Conservation (phyloP, 2,113 vertebrate species). For the Malurus alboscapulatus region DNA sequence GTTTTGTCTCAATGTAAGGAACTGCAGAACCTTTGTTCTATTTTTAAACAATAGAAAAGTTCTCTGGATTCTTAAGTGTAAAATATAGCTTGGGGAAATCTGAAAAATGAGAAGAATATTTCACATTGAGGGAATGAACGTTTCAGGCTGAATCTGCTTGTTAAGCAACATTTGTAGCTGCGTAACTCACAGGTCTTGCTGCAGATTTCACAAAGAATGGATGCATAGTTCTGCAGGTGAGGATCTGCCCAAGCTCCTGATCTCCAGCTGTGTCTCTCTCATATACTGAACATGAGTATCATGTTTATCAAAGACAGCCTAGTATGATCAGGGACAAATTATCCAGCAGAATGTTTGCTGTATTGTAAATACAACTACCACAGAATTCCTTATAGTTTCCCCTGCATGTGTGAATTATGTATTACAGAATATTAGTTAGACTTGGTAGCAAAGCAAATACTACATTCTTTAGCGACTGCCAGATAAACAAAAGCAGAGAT, state of each 20-base stretch:
- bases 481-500: background rate
- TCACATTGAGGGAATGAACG: background rate
- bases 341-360: background rate
- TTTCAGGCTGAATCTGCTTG: background rate
- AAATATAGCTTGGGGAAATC: background rate
- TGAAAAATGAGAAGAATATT: background rate
- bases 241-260: background rate
- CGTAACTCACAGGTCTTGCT: background rate
- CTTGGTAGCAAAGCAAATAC: background rate
- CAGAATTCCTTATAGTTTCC: background rate
- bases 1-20: background rate
- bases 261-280: background rate
- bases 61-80: background rate
- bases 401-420: background rate
- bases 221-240: background rate
- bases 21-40: background rate
- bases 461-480: background rate
- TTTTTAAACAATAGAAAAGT: background rate
- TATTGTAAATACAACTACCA: background rate
- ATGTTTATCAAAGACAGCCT: background rate
- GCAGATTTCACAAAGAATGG: background rate
- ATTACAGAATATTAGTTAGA: background rate
- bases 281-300: background rate
- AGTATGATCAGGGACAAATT: background rate
- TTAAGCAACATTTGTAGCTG: background rate